Evolutionary conservation across 2,888 invertebrate genomes (phyloP).

Genomic region (Watsonalla binaria): DNA sequence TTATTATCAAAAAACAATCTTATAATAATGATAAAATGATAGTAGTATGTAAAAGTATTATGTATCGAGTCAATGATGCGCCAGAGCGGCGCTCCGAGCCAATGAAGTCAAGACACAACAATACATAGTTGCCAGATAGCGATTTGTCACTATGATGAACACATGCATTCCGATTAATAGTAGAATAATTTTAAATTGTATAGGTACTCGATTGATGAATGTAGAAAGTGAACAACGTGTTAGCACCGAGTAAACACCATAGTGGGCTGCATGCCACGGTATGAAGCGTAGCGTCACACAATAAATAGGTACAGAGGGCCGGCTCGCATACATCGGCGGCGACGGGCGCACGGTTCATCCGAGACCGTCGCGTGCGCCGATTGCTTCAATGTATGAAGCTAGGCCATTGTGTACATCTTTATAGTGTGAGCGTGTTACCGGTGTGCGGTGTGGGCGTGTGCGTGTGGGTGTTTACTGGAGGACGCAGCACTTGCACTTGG

Average conservation of each 20-base stretch:
- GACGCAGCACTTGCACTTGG: conserved; percentile 96
- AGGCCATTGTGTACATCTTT: no score
- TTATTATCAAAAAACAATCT: conserved; percentile 45
- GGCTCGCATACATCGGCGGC: no score
- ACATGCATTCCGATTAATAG: conserved; percentile 20
- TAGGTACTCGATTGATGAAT: conserved; percentile 17
- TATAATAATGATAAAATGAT: conserved; percentile 34
- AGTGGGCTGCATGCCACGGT: conserved; percentile 24
- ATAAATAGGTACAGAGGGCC: no score
- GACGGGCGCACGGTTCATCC: no score
- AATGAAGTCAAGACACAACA: conserved; percentile 24
- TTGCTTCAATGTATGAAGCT: no score
- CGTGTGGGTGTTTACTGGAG: conserved; percentile 82
- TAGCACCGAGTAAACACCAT: conserved; percentile 67
- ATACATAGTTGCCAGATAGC: conserved; percentile 31
- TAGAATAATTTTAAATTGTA: conserved; percentile 8
- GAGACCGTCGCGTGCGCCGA: no score
- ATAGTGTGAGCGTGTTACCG: conserved; percentile 34
- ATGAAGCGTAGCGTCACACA: conserved; percentile 33
- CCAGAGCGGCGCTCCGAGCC: conserved; percentile 9
- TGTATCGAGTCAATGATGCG: conserved; percentile 13
- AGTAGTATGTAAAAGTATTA: conserved; percentile 23
- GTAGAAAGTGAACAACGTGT: conserved; percentile 39
- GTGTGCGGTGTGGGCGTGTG: conserved; percentile 20
- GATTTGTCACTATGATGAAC: conserved; percentile 37